Evolutionary conservation across 2,113 vertebrate genomes (phyloP).

Genomic region (Arvicanthis niloticus): DNA sequence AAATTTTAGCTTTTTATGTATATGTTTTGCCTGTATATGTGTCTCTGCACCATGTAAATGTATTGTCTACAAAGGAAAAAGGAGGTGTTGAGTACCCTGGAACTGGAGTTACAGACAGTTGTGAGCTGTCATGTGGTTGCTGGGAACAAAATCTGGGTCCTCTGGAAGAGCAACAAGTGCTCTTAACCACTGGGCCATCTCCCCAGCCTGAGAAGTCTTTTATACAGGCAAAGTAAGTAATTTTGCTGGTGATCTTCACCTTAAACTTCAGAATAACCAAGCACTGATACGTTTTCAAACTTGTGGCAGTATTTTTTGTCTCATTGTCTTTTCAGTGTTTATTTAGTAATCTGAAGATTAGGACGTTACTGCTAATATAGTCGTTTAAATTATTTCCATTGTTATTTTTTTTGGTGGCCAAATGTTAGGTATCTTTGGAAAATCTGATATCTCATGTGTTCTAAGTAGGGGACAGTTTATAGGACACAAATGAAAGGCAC

Average conservation of each 20-base stretch:
- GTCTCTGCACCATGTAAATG: neutral
- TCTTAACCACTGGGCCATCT: neutral
- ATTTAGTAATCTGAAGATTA: neutral
- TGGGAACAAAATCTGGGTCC: neutral
- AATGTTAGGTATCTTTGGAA: neutral
- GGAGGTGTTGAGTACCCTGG: neutral
- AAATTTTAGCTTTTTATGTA: neutral
- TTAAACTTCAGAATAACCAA: neutral
- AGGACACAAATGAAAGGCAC: neutral
- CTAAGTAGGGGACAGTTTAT: neutral
- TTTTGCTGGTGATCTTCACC: neutral
- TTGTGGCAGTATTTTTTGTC: neutral
- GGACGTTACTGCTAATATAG: neutral
- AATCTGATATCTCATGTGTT: neutral
- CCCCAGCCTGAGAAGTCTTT: neutral
- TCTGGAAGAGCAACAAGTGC: neutral
- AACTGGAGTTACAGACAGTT: neutral
- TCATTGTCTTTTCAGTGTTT: neutral
- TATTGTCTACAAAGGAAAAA: neutral
- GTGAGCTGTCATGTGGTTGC: neutral
- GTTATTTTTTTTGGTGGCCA: neutral
- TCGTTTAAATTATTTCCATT: neutral
- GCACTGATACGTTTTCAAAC: neutral
- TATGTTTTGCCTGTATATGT: neutral
- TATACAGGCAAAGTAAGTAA: neutral